Evolutionary conservation across 2,888 invertebrate genomes (phyloP).

Genomic region (Seira sanloemensis): DNA sequence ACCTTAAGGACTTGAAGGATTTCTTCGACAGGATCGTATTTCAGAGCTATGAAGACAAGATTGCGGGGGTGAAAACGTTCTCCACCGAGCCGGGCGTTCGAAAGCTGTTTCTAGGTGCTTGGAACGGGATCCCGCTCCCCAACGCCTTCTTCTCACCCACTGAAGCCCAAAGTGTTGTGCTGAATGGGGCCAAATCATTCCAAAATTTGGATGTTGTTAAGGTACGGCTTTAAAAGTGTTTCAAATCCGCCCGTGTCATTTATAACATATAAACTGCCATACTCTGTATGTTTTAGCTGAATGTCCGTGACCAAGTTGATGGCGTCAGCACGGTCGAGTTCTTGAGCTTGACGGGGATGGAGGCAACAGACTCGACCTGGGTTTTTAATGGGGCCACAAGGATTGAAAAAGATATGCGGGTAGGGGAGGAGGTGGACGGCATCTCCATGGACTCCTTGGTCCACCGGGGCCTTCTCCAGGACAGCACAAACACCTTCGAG

Average conservation of each 20-base stretch:
- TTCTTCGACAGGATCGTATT: constrained; percentile 2
- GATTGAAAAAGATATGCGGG: constrained; percentile 49
- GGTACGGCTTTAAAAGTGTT: constrained; percentile 28
- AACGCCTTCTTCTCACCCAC: background rate
- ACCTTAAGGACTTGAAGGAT: constrained; percentile 45
- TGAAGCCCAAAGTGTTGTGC: background rate
- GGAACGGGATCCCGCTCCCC: constrained; percentile 33
- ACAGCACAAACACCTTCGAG: constrained; percentile 6
- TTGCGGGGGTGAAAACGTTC: constrained; percentile 59
- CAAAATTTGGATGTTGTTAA: constrained; percentile 26
- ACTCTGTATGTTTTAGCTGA: constrained; percentile 39
- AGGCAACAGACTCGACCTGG: constrained; percentile 49
- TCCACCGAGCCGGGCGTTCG: background rate
- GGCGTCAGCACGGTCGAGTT: constrained; percentile 47
- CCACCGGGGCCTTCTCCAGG: constrained; percentile 52
- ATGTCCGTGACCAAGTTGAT: constrained; percentile 34
- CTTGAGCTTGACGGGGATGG: constrained; percentile 35
- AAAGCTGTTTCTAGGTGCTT: background rate
- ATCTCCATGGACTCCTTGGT: constrained; percentile 49
- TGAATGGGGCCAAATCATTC: constrained; percentile 25
- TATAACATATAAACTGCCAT: background rate
- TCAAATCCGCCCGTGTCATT: background rate
- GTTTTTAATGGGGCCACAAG: constrained; percentile 38
- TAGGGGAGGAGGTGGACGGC: constrained; percentile 58
- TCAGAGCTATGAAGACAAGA: constrained; percentile 3